Evolutionary conservation across 2,797 vertebrate species (phyloP).

Genomic region (Tolypeutes matacus): DNA sequence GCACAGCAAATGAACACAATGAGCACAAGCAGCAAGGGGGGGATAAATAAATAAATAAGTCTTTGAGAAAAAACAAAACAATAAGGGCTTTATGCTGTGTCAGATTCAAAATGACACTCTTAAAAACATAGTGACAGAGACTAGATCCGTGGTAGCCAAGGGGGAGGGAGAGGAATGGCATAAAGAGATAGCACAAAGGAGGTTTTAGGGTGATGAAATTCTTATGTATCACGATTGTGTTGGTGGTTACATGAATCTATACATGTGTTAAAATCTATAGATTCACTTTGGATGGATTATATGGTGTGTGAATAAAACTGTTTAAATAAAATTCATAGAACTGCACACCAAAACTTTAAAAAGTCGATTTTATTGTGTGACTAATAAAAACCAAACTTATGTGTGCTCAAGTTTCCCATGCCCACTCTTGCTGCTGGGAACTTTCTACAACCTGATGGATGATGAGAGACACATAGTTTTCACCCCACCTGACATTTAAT

Average conservation of each 20-base stretch:
- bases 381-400: background rate
- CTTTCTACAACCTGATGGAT: background rate
- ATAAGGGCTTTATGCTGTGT: background rate
- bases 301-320: too few relatives aligned
- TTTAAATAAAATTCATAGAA: background rate
- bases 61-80: too few relatives aligned
- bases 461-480: background rate
- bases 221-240: background rate
- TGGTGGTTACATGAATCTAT: too few relatives aligned
- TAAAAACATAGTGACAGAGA: background rate
- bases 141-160: background rate
- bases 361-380: constrained; percentile 6
- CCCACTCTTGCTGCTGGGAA: background rate
- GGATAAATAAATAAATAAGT: too few relatives aligned
- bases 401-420: background rate
- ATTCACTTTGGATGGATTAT: background rate
- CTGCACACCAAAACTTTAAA: background rate
- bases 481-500: background rate
- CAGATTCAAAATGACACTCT: constrained; percentile 33
- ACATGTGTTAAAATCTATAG: background rate
- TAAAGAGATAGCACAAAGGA: background rate
- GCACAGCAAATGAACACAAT: too few relatives aligned
- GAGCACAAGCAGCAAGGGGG: too few relatives aligned
- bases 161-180: background rate
- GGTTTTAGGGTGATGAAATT: background rate